Base-by-base conservation (phyloP, 2,113 vertebrate genomes). In the Mesitornis unicolor region DNA sequence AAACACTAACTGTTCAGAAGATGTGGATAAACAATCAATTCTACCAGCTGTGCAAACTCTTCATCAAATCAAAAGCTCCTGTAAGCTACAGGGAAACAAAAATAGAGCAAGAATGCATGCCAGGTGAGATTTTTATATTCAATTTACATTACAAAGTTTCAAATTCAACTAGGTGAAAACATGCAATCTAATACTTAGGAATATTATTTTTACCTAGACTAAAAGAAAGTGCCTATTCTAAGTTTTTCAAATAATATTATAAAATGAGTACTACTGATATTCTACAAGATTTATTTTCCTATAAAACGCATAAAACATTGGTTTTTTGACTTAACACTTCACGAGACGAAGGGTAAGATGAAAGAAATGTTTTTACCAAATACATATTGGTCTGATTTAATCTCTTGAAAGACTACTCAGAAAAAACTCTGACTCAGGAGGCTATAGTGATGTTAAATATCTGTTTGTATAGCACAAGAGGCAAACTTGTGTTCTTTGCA, bases 31-130 rank as follows among this genome's bases (percentile, higher is more conserved):
- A 65, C 7, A 24, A 82, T 33, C 8, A 22, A 0, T 59, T 93
- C 57, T 45, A 73, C 16, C 35, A 81, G 25, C 25, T 26, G 8
- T 25, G 47, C 42, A 36, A 33, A 42, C 26, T 77, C 65, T n/a
- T 20, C 53, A 67, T 28, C 42, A 38, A 22, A 69, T 24, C 36
- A 9, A 7, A 47, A 2, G 8, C 33, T 70, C 53, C 75, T 79
- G 22, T 45, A 61, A 54, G 36, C 26, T 71, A 51, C 0, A 18
- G 14, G 26, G 28, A 60, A 43, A 61, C 7, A 47, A 38, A 38
- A 2, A 12, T 0, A 3, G 7, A 83, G 47, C 18, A 51, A 18
- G 17, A 56, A 84, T 1, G 5, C 8, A 71, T 2, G 31, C 22
- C 48, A 57, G 56, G 1, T 22, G 45, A 76, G 19, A 38, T 16